Base-by-base conservation (phyloP, 92 coral and sea anemone species). In the Palythoa caribaeorum region DNA sequence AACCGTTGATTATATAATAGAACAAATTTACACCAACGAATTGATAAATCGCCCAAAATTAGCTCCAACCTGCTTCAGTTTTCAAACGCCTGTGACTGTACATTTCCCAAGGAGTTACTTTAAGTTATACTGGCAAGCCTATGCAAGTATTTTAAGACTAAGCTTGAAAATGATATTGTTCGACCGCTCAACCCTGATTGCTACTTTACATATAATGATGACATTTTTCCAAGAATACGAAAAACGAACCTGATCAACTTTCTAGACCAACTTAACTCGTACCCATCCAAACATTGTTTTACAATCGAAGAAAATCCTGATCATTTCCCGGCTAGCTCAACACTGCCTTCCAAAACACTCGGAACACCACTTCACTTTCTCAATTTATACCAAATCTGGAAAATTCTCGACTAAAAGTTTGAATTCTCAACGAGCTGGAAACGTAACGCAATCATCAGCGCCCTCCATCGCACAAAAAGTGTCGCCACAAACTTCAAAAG, bases 1-100 rank as follows among this genome's bases (percentile, higher is more conserved):
- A 79, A 88, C 90, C 20, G 71, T 88, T 75, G 87, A 88, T 76
- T 71, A 21, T 63, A 88, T 79, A 44, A 79, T 68, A 39, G 59
- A 77, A 21, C 35, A 59, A 54, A 77, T 87, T 51, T 87, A 77
- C 54, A 66, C 73, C 69, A n/a, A 80, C 53, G 28, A 28, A 28
- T 28, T 28, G 51, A 88, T 16, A 78, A 62, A 57, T 66, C 79
- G 78, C 89, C 89, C 69, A 62, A 73, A 60, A 48, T 86, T 51
- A 70, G 87, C 28, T 60, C 85, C 39, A 86, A 86, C 37, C 17
- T 86, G 16, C 83, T 76, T n/a, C n/a, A n/a, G n/a, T n/a, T 11
- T 86, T 86, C 39, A 86, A 76, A 55, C 86, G 77, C 48, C 50
- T 83, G 59, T 53, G 62, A 10, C 50, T 83, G 21, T 62, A 83